These are phyloP conservation scores for Allygus modestus DNA, from an alignment of 2,888 invertebrate species.

Conservation along the genomic window DNA sequence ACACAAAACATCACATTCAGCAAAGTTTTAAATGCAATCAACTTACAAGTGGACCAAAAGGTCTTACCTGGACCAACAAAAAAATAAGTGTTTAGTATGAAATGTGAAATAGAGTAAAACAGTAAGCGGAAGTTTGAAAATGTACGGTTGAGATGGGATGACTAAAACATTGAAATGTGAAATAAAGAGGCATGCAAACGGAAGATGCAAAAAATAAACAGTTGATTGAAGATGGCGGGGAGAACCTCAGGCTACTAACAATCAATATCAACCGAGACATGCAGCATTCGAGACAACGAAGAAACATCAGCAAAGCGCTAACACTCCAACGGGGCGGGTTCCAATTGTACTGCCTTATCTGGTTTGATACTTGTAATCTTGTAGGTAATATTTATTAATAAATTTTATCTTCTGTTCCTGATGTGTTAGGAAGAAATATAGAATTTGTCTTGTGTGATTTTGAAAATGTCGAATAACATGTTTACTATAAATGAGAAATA, in stretches of 20 bases:
- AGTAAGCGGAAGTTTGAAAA: constrained; percentile 9
- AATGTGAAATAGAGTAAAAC: constrained; percentile 12
- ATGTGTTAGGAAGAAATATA: too few relatives aligned
- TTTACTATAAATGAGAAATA: too few relatives aligned
- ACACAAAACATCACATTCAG: too few relatives aligned
- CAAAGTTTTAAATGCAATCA: too few relatives aligned
- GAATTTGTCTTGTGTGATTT: too few relatives aligned
- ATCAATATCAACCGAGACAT: constrained; percentile 13
- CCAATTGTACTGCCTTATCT: constrained; percentile 9
- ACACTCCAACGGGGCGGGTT: background rate
- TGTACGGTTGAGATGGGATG: background rate
- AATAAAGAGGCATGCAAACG: constrained; percentile 15
- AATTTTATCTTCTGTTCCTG: too few relatives aligned
- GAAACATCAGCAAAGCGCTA: background rate
- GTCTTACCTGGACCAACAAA: too few relatives aligned
- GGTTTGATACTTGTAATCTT: background rate
- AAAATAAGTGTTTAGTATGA: background rate
- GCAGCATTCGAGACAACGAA: constrained; percentile 19
- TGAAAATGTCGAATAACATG: too few relatives aligned
- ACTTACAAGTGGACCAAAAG: too few relatives aligned
- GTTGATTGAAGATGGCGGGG: background rate
- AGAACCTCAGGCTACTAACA: constrained; percentile 34
- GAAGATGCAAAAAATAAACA: constrained; percentile 25
- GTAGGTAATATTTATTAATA: too few relatives aligned
- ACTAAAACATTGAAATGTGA: background rate